A percentile compares a stretch with the other conserved stretches of the same genome.
Evolutionary conservation across 2,113 vertebrate genomes (phyloP).

Genomic region (Junco hyemalis): DNA sequence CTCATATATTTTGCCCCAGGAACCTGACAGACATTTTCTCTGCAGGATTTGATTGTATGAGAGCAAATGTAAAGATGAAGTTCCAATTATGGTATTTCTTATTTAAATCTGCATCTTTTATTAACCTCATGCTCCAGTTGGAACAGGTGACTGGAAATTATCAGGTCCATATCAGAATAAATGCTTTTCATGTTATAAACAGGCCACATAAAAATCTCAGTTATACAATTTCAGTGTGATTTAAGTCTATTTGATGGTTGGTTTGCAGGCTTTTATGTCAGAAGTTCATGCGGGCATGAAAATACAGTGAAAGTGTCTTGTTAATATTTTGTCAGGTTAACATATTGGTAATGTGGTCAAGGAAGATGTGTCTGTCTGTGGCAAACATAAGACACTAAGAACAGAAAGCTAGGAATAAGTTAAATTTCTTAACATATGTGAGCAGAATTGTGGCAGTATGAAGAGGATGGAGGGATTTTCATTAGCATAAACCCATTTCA

Average conservation of each 20-base stretch:
- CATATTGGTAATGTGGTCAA: neutral
- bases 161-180: neutral
- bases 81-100: neutral
- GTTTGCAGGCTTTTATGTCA: neutral
- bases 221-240: neutral
- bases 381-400: neutral
- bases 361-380: neutral
- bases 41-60: neutral
- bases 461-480: slow-evolving; percentile 32
- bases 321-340: neutral
- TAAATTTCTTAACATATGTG: slow-evolving; percentile 23
- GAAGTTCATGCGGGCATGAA: neutral
- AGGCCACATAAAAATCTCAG: neutral
- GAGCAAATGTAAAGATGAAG: neutral
- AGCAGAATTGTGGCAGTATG: neutral
- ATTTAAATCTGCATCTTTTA: neutral
- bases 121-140: neutral
- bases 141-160: neutral
- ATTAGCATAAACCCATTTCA: slow-evolving; percentile 31
- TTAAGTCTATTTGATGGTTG: neutral
- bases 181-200: neutral
- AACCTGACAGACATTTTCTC: neutral
- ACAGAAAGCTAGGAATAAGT: neutral
- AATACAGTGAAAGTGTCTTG: neutral
- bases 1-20: neutral